phyloP scores from a whole-genome alignment of 2,113 vertebrate species.

The Odobenus rosmarus region DNA sequence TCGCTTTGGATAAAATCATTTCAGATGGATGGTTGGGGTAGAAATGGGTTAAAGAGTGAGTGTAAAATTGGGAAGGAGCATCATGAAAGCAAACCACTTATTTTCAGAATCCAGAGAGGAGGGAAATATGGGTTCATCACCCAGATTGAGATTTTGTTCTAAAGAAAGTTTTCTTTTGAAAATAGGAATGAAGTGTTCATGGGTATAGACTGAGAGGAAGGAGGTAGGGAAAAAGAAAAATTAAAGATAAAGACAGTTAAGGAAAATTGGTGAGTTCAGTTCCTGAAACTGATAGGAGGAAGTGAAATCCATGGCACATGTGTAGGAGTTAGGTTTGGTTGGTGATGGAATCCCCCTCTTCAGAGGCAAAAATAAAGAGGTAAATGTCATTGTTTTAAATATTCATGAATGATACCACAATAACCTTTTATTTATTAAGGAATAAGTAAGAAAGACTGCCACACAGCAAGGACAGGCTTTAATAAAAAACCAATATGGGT shows the following conservation, averaged over 20 bases:
- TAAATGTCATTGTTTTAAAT: conserved; percentile 25
- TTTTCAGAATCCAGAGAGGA: background rate
- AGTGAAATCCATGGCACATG: background rate
- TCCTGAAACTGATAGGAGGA: conserved; percentile 1
- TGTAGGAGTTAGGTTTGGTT: background rate
- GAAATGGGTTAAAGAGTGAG: background rate
- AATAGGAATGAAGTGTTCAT: background rate
- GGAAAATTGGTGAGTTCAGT: conserved; percentile 26
- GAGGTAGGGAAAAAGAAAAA: background rate
- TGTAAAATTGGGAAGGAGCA: background rate
- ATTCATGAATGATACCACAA: background rate
- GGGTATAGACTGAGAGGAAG: background rate
- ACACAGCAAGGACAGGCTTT: background rate
- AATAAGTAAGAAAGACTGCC: background rate
- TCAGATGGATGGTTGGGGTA: background rate
- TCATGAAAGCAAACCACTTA: background rate
- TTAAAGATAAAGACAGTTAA: conserved; percentile 49
- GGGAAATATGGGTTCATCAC: background rate
- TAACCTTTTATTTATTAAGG: conserved; percentile 43
- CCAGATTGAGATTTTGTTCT: conserved; percentile 12
- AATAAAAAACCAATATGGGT: background rate
- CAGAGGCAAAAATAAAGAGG: background rate
- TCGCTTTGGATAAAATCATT: conserved; percentile 41
- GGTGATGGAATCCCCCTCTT: background rate
- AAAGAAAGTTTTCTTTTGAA: conserved; percentile 45